These are phyloP conservation scores for Microdon myrmicae DNA, from an alignment of 2,888 invertebrate genomes.

Conservation along the genomic window DNA sequence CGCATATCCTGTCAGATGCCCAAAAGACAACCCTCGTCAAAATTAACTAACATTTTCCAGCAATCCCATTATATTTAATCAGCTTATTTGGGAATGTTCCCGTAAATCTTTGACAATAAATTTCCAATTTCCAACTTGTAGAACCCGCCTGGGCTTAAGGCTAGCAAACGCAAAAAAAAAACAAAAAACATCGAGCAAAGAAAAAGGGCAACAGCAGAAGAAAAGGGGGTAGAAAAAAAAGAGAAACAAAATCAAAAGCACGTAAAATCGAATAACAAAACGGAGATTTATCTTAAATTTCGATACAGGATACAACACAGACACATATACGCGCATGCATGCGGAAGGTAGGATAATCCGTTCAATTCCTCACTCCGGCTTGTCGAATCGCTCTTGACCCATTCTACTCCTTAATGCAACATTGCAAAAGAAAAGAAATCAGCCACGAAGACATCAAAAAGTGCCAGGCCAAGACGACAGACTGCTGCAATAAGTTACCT, in stretches of 20 bases:
- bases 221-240: too few species aligned
- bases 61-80: constrained; percentile 46
- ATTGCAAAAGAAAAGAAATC: constrained; percentile 34
- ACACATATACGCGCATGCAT: constrained; percentile 20
- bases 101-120: constrained; percentile 21
- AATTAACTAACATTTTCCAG: constrained; percentile 26
- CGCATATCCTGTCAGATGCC: too few species aligned
- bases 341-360: constrained; percentile 47
- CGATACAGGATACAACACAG: constrained; percentile 29
- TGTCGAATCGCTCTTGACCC: not conserved
- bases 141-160: constrained; percentile 22
- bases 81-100: constrained; percentile 25
- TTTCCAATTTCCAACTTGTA: constrained; percentile 34
- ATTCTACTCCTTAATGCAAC: constrained; percentile 32
- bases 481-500: constrained; percentile 52
- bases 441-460: constrained; percentile 44
- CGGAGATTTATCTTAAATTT: constrained; percentile 31
- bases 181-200: too few species aligned
- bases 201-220: too few species aligned
- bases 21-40: constrained; percentile 22
- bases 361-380: constrained; percentile 43
- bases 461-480: constrained; percentile 41
- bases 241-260: constrained; percentile 26
- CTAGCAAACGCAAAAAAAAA: constrained; percentile 4
- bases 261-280: constrained; percentile 35